Percentiles rank a stretch among this genome's conserved stretches.
Evolutionary conservation across 53 echinoderm and acorn worm genomes (phyloP).

Genomic region (Echinometra lucunter): DNA sequence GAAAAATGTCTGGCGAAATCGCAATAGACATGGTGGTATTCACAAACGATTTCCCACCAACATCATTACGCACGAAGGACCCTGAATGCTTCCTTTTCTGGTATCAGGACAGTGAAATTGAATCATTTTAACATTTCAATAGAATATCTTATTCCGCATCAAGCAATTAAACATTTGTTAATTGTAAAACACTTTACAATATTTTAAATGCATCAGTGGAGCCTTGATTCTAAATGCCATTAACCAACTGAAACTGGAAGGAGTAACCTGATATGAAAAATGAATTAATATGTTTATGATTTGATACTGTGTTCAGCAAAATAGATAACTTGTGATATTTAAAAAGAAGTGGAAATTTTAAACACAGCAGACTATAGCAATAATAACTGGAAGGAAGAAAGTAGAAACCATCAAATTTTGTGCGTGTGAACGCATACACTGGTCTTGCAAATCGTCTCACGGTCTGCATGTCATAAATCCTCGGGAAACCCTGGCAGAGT

Average conservation of each 20-base stretch:
- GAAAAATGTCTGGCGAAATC: background rate
- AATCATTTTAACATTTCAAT: background rate
- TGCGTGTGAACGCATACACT: conserved; percentile 30
- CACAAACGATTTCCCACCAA: background rate
- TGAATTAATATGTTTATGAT: no score
- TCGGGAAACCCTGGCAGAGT: conserved; percentile 71
- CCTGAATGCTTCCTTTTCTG: background rate
- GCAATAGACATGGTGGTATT: background rate
- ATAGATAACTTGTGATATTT: background rate
- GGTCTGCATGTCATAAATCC: conserved; percentile 60
- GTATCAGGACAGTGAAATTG: background rate
- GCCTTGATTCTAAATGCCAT: no score
- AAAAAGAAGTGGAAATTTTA: background rate
- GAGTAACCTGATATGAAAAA: no score
- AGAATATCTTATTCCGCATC: background rate
- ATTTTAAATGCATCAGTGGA: no score
- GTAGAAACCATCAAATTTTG: background rate
- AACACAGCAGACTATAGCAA: no score
- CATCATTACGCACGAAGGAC: background rate
- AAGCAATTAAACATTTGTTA: background rate
- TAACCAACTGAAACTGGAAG: no score
- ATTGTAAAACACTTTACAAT: background rate
- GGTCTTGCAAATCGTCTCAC: conserved; percentile 62
- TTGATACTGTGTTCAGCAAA: no score
- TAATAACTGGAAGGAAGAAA: background rate